phyloP scores from a whole-genome alignment of 2,113 vertebrate genomes.

The Syrrhaptes paradoxus region DNA sequence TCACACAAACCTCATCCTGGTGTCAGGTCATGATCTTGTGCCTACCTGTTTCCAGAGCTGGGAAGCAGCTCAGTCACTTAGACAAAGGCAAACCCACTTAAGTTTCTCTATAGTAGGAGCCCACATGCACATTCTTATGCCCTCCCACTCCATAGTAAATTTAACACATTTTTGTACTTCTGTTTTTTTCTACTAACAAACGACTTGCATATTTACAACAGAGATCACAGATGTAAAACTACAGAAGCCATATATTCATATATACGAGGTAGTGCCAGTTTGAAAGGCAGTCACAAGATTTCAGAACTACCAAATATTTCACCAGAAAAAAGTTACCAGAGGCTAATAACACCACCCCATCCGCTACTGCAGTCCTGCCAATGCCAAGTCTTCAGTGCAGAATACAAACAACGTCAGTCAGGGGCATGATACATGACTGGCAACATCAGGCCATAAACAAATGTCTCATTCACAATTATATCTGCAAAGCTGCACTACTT shows the following conservation, averaged over 20 bases:
- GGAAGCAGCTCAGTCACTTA: background rate
- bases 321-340: background rate
- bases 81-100: background rate
- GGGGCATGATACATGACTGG: rapidly evolving
- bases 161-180: background rate
- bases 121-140: background rate
- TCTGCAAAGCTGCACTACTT: background rate
- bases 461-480: background rate
- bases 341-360: background rate
- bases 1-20: background rate
- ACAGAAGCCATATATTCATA: background rate
- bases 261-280: background rate
- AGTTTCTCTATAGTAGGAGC: background rate
- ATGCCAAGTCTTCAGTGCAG: background rate
- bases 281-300: background rate
- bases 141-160: background rate
- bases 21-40: background rate
- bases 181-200: background rate
- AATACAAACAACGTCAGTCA: background rate
- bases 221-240: background rate
- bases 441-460: background rate
- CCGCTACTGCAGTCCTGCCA: background rate
- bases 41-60: background rate
- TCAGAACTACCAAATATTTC: background rate
- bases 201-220: background rate